A percentile compares a stretch with the other conserved stretches of the same genome.
Conservation (phyloP, 2,797 vertebrate genomes). For the Semaprochilodus insignis region DNA sequence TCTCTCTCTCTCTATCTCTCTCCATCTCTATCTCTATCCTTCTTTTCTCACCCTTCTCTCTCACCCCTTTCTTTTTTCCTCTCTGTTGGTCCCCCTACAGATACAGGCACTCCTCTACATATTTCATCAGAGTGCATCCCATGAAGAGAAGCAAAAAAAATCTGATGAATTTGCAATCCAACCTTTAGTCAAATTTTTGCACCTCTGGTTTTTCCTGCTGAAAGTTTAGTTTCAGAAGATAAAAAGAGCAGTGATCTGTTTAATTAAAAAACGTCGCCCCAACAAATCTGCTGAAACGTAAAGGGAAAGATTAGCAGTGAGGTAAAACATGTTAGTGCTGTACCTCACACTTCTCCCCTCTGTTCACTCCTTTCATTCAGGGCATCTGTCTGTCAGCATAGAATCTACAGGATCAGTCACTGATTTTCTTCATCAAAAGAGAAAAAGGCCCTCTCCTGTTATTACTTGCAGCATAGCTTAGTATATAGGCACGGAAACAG, state of each 20-base stretch:
- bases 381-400: background rate
- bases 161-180: conserved; percentile 22
- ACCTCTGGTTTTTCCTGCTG: conserved; percentile 62
- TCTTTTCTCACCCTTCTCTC: background rate
- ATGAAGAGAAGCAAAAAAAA: conserved; percentile 47
- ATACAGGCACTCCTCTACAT: conserved; percentile 57
- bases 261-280: conserved; percentile 82
- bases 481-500: too few relatives aligned
- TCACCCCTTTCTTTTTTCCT: background rate
- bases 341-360: conserved; percentile 54
- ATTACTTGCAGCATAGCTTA: too few relatives aligned
- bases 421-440: background rate
- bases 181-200: conserved; percentile 6
- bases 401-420: background rate
- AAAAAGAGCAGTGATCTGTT: conserved; percentile 79
- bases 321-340: conserved; percentile 70
- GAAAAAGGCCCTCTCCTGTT: too few relatives aligned
- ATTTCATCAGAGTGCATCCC: conserved; percentile 59
- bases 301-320: conserved; percentile 78
- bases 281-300: conserved; percentile 72
- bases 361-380: background rate
- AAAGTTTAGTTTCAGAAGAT: conserved; percentile 78
- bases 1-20: background rate
- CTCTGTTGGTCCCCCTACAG: conserved; percentile 31
- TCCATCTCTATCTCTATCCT: background rate